Conservation (phyloP, 2,113 vertebrate species). For the Sclerurus mexicanus region DNA sequence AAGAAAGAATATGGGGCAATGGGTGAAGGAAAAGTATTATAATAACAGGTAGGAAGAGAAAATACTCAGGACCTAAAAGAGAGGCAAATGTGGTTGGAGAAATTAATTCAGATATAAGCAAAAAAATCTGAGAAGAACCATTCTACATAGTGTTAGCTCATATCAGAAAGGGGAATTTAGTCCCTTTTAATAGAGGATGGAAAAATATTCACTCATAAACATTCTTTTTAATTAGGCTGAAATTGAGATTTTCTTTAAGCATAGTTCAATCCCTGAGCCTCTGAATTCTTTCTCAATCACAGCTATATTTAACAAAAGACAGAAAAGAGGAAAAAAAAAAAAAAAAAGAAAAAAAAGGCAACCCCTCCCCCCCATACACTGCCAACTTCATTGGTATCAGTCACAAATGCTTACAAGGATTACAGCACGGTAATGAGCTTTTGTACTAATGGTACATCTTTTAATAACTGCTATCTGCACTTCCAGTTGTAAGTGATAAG, state of each 20-base stretch:
- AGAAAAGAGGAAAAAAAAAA: fast-evolving
- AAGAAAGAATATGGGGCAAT: not conserved
- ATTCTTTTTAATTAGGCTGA: not conserved
- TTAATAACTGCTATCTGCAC: slow-evolving; percentile 53
- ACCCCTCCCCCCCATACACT: not conserved
- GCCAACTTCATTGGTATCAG: slow-evolving; percentile 4
- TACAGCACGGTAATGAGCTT: not conserved
- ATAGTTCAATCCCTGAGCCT: not conserved
- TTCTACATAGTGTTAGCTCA: not conserved
- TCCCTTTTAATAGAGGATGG: not conserved
- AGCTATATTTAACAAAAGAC: not conserved
- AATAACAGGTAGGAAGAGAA: not conserved
- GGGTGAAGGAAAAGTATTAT: not conserved
- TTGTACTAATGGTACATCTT: slow-evolving; percentile 47
- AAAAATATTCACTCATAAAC: not conserved
- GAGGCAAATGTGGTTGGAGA: not conserved
- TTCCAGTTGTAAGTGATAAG: slow-evolving; percentile 58
- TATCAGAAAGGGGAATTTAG: not conserved
- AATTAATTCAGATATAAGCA: not conserved
- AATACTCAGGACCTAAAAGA: not conserved
- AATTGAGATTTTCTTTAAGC: not conserved
- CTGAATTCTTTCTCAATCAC: not conserved
- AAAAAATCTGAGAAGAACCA: not conserved
- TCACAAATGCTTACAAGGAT: slow-evolving; percentile 60
- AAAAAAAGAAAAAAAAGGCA: not conserved